Evolutionary conservation across 92 coral and sea anemone genomes (phyloP), one percentile per base, ranked within the genome.

Genomic region (Actinernus sp.): DNA sequence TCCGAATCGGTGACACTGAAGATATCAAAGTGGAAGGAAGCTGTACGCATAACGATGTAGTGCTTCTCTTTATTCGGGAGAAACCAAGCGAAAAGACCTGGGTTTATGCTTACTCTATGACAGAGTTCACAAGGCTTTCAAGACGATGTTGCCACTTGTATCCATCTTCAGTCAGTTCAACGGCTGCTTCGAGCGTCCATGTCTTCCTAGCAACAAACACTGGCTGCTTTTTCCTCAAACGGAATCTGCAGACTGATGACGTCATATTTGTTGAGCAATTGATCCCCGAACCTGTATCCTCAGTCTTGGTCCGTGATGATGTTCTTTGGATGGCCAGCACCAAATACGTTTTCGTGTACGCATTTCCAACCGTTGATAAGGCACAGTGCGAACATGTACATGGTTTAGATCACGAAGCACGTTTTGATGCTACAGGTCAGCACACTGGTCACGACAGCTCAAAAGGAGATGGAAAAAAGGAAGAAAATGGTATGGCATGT

Each of bases 271-370:
- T 28, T 3, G n/a, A 41, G 25, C 52, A 40, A 4, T 18, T 41
- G 2, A 61, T 53, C 10, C 22, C 26, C 19, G 6, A 3, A 9
- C 52, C 68, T n/a, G 33, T 19, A 18, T 0, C 14, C 26, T 18
- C 53, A 5, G 44, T 61, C 17, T n/a, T 61, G 3, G 25, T 28
- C 9, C 27, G 51, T 11, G 11, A 12, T 24, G 20, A 44, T n/a
- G 18, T 20, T 26, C 68, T 61, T 9, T 61, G 68, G 68, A 25
- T 61, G 23, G n/a, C 53, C 1, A 26, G 17, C 9, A 18, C 12
- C 4, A 24, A 13, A 4, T 19, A 14, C n/a, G 36, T 61, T 22
- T 20, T 3, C 2, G 37, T 61, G 26, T 61, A 40, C 19, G 25
- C 68, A 19, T n/a, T 61, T 13, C 26, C 44, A 25, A 25, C 7